phyloP scores from a whole-genome alignment of 2,113 vertebrate genomes.

The Nothoprocta perdicaria region DNA sequence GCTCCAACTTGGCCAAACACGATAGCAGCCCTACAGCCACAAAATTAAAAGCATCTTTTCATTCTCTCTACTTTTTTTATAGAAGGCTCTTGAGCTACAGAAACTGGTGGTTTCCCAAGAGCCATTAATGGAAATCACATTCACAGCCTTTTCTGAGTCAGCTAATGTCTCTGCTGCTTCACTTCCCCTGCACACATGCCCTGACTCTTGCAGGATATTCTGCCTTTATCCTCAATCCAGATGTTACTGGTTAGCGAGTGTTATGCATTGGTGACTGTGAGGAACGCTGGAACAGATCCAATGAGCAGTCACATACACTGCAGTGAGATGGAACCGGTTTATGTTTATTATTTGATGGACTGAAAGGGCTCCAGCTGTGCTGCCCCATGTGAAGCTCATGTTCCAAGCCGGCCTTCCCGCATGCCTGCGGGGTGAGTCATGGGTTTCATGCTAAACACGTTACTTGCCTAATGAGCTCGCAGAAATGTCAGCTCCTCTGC shows the following conservation, averaged over 20 bases:
- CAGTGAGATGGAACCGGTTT: neutral
- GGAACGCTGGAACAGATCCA: slow-evolving; percentile 33
- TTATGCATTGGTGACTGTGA: neutral
- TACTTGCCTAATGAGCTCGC: slow-evolving; percentile 14
- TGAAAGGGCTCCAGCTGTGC: slow-evolving; percentile 15
- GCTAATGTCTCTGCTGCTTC: neutral
- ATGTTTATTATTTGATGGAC: slow-evolving; percentile 28
- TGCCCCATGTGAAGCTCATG: neutral
- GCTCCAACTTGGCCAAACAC: neutral
- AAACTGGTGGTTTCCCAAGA: slow-evolving; percentile 8
- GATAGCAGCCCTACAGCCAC: neutral
- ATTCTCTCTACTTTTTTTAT: neutral
- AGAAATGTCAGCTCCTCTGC: neutral
- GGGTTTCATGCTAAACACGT: neutral
- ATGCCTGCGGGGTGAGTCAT: neutral
- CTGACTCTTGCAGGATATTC: neutral
- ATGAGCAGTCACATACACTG: neutral
- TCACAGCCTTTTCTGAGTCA: slow-evolving; percentile 24
- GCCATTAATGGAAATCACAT: slow-evolving; percentile 13
- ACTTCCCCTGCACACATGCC: neutral
- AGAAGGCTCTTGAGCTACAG: neutral
- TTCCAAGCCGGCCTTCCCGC: neutral
- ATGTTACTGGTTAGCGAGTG: slow-evolving; percentile 38
- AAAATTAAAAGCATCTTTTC: neutral
- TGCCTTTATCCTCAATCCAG: slow-evolving; percentile 42